Evolutionary conservation across 1,140 invertebrate species (phyloP).

Genomic region (Zophobas atratus): DNA sequence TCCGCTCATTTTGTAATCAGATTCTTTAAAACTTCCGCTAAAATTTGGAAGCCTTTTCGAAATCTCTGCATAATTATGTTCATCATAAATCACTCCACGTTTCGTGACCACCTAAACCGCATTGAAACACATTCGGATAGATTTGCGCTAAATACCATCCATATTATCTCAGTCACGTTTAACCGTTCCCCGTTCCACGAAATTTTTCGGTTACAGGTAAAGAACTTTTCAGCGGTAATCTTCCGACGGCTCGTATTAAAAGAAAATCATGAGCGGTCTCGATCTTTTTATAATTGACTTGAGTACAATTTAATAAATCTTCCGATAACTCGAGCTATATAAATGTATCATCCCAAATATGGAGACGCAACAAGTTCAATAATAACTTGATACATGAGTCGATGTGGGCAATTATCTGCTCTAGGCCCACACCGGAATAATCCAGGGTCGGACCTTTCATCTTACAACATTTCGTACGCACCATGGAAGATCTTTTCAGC

Average conservation of each 20-base stretch:
- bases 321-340: constrained; percentile 10
- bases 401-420: not conserved
- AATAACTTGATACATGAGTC: constrained; percentile 1
- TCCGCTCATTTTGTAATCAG: not conserved
- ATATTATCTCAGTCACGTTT: constrained; percentile 30
- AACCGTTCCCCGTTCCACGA: not conserved
- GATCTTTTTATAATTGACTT: constrained; percentile 3
- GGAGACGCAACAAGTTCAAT: not conserved
- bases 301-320: constrained; percentile 2
- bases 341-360: constrained; percentile 21
- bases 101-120: not conserved
- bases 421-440: not conserved
- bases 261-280: constrained; percentile 4
- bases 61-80: not conserved
- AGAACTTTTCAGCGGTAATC: not conserved
- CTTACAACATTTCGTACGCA: not conserved
- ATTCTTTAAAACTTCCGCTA: not conserved
- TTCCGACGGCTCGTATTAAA: not conserved
- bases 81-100: not conserved
- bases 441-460: not conserved
- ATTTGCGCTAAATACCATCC: constrained; percentile 17
- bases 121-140: constrained; percentile 8
- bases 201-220: constrained; percentile 24
- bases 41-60: not conserved
- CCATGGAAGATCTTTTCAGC: not conserved